Conservation (phyloP, 1,140 invertebrate species). For the Pomacea maculata region DNA sequence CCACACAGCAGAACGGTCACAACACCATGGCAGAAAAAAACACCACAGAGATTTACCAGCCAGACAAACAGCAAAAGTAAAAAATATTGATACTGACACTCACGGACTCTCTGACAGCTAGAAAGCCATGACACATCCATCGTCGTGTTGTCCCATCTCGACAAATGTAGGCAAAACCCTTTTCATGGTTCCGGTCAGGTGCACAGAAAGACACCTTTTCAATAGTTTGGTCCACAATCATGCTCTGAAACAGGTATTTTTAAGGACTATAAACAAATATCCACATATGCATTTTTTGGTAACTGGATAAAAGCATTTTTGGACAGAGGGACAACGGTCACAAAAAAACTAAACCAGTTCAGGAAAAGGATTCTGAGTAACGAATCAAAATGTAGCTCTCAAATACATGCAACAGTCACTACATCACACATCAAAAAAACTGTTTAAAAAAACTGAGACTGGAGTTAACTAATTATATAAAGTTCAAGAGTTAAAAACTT, state of each 20-base stretch:
- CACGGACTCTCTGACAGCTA: constrained; percentile 93
- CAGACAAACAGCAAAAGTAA: constrained; percentile 24
- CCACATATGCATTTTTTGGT: neutral
- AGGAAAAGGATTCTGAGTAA: too few species aligned
- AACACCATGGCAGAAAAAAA: constrained; percentile 10
- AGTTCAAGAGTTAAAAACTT: too few species aligned
- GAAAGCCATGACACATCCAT: constrained; percentile 99
- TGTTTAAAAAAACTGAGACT: too few species aligned
- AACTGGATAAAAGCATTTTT: neutral
- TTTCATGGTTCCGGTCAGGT: constrained; percentile 97
- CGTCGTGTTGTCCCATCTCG: constrained; percentile 83
- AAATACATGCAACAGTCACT: too few species aligned
- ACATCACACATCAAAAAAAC: too few species aligned
- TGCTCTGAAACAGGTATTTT: constrained; percentile 69
- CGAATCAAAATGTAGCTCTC: too few species aligned
- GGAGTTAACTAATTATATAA: too few species aligned
- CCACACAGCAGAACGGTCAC: neutral
- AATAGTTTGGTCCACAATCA: constrained; percentile 99
- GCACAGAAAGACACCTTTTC: constrained; percentile 99
- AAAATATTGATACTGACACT: constrained; percentile 55
- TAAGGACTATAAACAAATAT: neutral
- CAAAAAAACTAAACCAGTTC: too few species aligned
- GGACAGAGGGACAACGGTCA: neutral
- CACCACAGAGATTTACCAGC: neutral
- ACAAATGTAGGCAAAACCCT: constrained; percentile 95